A percentile compares a stretch with the other conserved stretches of the same genome.
Evolutionary conservation across 2,113 vertebrate species (phyloP).

Genomic region (Spea multiplicata): DNA sequence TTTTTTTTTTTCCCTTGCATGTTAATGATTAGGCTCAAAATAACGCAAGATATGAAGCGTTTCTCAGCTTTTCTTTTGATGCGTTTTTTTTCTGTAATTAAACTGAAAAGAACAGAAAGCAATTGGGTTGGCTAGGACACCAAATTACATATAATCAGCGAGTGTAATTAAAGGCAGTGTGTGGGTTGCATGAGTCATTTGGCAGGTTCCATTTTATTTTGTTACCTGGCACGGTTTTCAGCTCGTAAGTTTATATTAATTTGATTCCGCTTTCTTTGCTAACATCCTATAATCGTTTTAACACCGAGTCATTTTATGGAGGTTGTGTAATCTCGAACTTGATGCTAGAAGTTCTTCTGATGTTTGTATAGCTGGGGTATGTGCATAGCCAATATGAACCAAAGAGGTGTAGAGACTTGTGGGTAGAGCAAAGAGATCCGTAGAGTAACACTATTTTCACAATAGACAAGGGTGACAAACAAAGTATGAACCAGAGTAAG

Average conservation of each 20-base stretch:
- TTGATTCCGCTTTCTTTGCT: conserved; percentile 3
- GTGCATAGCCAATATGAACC: too few species aligned
- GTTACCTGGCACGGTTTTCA: conserved; percentile 37
- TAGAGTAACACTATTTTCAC: too few species aligned
- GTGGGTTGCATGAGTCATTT: conserved; percentile 39
- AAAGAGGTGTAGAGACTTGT: too few species aligned
- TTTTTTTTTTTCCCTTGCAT: too few species aligned
- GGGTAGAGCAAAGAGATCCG: too few species aligned
- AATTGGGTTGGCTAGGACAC: conserved; percentile 39
- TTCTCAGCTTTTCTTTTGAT: conserved; percentile 1
- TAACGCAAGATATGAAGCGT: not conserved
- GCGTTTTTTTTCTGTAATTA: conserved; percentile 33
- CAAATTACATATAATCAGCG: conserved; percentile 43
- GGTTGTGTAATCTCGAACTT: not conserved
- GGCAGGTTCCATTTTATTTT: conserved; percentile 37
- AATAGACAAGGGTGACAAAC: too few species aligned
- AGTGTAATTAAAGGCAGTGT: conserved; percentile 33
- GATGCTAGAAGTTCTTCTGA: not conserved
- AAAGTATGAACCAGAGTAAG: too few species aligned
- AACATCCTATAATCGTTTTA: conserved; percentile 11
- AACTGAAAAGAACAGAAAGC: conserved; percentile 8
- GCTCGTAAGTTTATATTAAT: conserved; percentile 13
- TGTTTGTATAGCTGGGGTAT: too few species aligned
- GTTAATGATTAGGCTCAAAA: too few species aligned
- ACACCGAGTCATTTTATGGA: not conserved